Base-by-base conservation (phyloP, 64 coral and sea anemone genomes). In the Montipora sp. region DNA sequence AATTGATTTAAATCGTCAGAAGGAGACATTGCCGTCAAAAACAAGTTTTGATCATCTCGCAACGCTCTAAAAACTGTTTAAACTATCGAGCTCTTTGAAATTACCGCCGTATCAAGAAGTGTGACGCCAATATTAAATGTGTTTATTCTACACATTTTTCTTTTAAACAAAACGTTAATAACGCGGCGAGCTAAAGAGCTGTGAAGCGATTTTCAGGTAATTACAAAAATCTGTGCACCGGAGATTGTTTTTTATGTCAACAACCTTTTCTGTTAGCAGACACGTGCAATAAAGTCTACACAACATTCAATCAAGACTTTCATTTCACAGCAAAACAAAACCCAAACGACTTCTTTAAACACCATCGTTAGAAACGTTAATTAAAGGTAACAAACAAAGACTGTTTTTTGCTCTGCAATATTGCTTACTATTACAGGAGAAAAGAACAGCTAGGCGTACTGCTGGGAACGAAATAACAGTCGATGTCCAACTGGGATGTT, bases 91-190 rank as follows among this genome's bases (percentile, higher is more conserved):
- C 65, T 50, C 82, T 85, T 85, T 85, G 63, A 71, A 71, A 65
- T 11, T 85, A 45, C 82, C 82, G 82, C 61, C 45, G 8, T 72
- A 85, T 63, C 82, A 47, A 5, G 45, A 85, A 51, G 61, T 65
- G 47, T 85, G 27, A 49, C 45, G 46, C 65, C 63, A 85, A 85
- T 12, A 50, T 85, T 85, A 50, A 7, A 69, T 43, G 1, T 85
- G 65, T 71, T 85, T 71, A 85, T 85, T 85, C 16, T 49, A 46
- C 46, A 5, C n/a, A 71, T 85, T 71, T 71, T 85, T 44, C 3
- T 8, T 5, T 72, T 16, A 85, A 71, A 85, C 82, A 85, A 85
- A 67, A 85, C 63, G 70, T 85, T 85, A 72, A 85, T 85, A 85
- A 71, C 16, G 18, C 45, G 19, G 45, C 46, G 21, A 61, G 11